phyloP scores from a whole-genome alignment of 2,797 vertebrate genomes.

The Toxotes lorentzi region DNA sequence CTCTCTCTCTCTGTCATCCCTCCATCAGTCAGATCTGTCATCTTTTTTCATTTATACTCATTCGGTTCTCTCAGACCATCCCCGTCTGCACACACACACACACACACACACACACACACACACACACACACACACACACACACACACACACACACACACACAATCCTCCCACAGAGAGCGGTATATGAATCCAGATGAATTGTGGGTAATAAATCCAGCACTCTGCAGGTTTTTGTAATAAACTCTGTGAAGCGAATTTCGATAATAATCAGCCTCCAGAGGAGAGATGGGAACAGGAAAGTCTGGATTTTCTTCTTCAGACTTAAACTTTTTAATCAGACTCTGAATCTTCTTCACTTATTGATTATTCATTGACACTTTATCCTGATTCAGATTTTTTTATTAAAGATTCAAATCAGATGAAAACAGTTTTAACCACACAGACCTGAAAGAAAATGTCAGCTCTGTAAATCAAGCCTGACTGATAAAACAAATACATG shows the following conservation, averaged over 20 bases:
- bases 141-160: too few relatives aligned
- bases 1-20: conserved; percentile 36
- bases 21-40: conserved; percentile 52
- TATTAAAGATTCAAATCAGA: background rate
- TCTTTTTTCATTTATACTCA: conserved; percentile 49
- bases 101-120: too few relatives aligned
- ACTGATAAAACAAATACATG: background rate
- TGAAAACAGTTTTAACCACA: background rate
- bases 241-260: conserved; percentile 60
- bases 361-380: conserved; percentile 37
- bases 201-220: conserved; percentile 73
- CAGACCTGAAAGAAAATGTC: background rate
- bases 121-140: too few relatives aligned
- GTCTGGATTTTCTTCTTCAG: conserved; percentile 33
- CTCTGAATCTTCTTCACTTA: conserved; percentile 20
- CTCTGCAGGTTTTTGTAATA: conserved; percentile 73
- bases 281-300: conserved; percentile 2
- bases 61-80: background rate
- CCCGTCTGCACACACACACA: background rate
- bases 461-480: too few relatives aligned
- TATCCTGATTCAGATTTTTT: background rate
- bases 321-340: conserved; percentile 27
- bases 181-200: conserved; percentile 68
- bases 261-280: conserved; percentile 65
- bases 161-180: conserved; percentile 58